Evolutionary conservation across 2,888 invertebrate genomes (phyloP).

Genomic region (Caenorhabditis sp.): DNA sequence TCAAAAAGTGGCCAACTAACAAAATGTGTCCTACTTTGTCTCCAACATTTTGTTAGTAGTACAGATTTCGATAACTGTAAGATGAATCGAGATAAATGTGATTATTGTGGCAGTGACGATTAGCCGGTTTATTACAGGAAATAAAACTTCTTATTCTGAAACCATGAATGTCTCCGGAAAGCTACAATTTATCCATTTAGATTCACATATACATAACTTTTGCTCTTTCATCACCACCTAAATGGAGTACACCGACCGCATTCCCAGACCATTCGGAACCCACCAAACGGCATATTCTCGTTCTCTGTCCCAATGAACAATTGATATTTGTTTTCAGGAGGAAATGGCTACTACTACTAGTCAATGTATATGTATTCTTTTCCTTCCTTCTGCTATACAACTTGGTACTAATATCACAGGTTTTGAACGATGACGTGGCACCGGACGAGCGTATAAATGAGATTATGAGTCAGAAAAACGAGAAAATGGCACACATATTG

Average conservation of each 20-base stretch:
- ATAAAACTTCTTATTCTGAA: too few species aligned
- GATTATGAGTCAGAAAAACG: conserved; percentile 35
- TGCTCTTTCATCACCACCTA: neutral
- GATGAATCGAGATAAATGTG: too few species aligned
- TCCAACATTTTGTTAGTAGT: too few species aligned
- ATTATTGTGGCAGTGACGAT: too few species aligned
- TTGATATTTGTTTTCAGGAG: neutral
- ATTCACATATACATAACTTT: too few species aligned
- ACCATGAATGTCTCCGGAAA: too few species aligned
- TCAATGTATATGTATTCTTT: neutral
- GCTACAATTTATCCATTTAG: too few species aligned
- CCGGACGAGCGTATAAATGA: conserved; percentile 26
- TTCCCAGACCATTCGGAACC: conserved; percentile 13
- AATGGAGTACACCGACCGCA: neutral
- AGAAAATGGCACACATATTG: conserved; percentile 31
- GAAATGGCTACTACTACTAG: neutral
- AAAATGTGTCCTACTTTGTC: too few species aligned
- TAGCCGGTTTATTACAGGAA: too few species aligned
- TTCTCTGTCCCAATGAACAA: neutral
- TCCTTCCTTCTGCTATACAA: neutral
- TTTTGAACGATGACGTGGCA: conserved; percentile 25
- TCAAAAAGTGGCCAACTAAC: too few species aligned
- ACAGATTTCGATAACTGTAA: too few species aligned
- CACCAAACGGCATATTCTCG: neutral
- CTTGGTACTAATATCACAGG: conserved; percentile 11